phyloP scores from a whole-genome alignment of 2,888 invertebrate species.

The Achlya flavicornis region DNA sequence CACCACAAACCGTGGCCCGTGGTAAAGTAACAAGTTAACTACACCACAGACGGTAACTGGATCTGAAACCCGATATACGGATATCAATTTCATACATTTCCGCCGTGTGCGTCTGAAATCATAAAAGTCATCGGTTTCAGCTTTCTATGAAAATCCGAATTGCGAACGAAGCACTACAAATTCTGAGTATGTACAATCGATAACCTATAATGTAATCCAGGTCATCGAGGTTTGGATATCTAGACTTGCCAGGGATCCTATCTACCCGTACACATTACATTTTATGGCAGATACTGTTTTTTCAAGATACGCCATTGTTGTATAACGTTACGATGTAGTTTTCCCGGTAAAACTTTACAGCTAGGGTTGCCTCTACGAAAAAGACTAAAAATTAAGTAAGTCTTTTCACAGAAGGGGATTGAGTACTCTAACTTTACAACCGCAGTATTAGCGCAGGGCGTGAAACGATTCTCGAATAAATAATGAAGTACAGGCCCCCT shows the following conservation, averaged over 20 bases:
- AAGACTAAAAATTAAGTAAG: too few relatives aligned
- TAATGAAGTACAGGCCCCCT: too few relatives aligned
- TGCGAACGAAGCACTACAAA: neutral
- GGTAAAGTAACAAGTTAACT: neutral
- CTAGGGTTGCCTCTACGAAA: too few relatives aligned
- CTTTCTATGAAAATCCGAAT: neutral
- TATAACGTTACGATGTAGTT: neutral
- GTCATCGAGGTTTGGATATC: neutral
- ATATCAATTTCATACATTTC: neutral
- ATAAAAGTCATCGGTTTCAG: slow-evolving; percentile 1
- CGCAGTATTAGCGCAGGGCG: too few relatives aligned
- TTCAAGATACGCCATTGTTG: neutral
- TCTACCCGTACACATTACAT: neutral
- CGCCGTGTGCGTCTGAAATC: neutral
- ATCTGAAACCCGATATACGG: neutral
- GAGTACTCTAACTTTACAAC: too few relatives aligned
- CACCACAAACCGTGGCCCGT: too few relatives aligned
- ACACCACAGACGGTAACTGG: neutral
- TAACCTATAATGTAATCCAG: neutral
- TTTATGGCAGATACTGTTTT: neutral
- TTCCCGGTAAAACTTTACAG: neutral
- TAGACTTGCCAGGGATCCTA: neutral
- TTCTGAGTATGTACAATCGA: neutral
- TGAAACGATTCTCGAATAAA: too few relatives aligned
- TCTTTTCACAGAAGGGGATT: too few relatives aligned